Percentiles rank a stretch among this genome's conserved stretches.
phyloP scores from a whole-genome alignment of 2,113 vertebrate species.

The Apus apus region DNA sequence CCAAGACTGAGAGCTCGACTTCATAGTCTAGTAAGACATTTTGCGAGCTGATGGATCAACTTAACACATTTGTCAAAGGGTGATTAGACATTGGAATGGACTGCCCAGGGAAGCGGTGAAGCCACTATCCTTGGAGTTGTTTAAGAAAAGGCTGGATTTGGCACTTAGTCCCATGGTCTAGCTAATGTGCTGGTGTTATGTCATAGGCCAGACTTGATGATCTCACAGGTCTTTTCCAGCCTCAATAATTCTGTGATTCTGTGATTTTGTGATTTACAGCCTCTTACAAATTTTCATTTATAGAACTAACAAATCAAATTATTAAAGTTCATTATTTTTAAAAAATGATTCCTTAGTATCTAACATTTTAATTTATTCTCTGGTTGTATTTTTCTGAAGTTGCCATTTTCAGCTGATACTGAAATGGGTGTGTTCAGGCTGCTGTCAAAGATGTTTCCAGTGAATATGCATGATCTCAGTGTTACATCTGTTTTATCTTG shows the following conservation, averaged over 20 bases:
- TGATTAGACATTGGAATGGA: no score
- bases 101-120: no score
- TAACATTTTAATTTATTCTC: not conserved
- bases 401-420: not conserved
- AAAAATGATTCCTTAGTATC: not conserved
- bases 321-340: not conserved
- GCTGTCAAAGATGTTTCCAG: not conserved
- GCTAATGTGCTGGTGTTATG: no score
- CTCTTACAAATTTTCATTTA: not conserved
- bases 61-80: not conserved
- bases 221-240: no score
- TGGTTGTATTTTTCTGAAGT: not conserved
- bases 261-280: not conserved
- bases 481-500: not conserved
- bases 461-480: not conserved
- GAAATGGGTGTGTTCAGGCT: not conserved
- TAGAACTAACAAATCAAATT: not conserved
- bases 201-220: no score
- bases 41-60: not conserved
- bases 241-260: no score
- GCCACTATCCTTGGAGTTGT: no score
- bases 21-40: fast-evolving
- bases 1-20: not conserved
- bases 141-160: no score
- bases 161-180: no score